These are phyloP conservation scores for Melieria omissa DNA, from an alignment of 2,888 invertebrate genomes.

Conservation along the genomic window DNA sequence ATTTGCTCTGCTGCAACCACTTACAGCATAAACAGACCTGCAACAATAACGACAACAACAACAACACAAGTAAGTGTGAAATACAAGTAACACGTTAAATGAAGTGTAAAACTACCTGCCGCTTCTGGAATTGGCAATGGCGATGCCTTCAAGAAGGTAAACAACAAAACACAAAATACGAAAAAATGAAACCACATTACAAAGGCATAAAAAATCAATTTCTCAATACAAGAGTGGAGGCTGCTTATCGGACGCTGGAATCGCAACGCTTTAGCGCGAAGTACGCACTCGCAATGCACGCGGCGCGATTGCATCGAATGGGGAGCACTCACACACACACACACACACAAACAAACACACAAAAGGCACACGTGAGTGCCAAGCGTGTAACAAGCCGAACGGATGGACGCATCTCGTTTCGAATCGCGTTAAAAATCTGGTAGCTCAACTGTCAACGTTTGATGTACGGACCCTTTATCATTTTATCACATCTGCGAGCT, in stretches of 20 bases:
- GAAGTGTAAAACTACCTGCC: slow-evolving; percentile 32
- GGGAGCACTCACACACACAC: slow-evolving; percentile 1
- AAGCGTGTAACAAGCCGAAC: slow-evolving; percentile 5
- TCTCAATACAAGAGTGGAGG: slow-evolving; percentile 9
- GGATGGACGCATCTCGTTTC: slow-evolving; percentile 12
- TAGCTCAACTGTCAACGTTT: slow-evolving; percentile 46
- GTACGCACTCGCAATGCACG: slow-evolving; percentile 33
- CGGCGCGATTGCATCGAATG: slow-evolving; percentile 21
- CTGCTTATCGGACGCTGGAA: slow-evolving; percentile 35
- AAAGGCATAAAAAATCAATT: slow-evolving; percentile 32
- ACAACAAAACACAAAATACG: slow-evolving; percentile 7
- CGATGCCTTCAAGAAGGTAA: not conserved
- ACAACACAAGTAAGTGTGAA: slow-evolving; percentile 12
- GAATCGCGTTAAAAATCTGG: slow-evolving; percentile 37
- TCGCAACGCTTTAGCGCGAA: slow-evolving; percentile 38
- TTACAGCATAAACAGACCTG: too few species aligned
- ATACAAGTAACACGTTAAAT: slow-evolving; percentile 19
- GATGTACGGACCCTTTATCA: slow-evolving; percentile 48
- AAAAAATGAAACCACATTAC: slow-evolving; percentile 21
- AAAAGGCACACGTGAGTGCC: not conserved
- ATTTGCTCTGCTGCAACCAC: too few species aligned
- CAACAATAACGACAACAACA: not conserved
- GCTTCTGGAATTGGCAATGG: slow-evolving; percentile 28
- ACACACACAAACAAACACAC: slow-evolving; percentile 1
- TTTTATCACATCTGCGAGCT: slow-evolving; percentile 40